phyloP scores from a whole-genome alignment of 2,888 invertebrate genomes.

The Chloroclystis v-ata region DNA sequence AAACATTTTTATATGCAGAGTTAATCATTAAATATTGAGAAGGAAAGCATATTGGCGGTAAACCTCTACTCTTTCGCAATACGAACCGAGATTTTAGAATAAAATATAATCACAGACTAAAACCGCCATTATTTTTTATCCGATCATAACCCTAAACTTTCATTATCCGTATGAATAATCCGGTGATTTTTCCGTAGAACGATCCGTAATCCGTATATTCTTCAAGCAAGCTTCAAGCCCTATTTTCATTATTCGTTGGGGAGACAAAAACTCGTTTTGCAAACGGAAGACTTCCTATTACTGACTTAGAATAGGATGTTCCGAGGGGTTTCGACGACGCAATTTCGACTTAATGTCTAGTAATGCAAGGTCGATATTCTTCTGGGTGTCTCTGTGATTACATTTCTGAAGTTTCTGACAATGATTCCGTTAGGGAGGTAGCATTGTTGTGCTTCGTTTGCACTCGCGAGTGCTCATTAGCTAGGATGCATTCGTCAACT shows the following conservation, averaged over 20 bases:
- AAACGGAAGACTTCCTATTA: conserved; percentile 30
- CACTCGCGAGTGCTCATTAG: not conserved
- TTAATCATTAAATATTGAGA: no score
- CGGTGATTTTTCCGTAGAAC: not conserved
- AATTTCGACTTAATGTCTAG: conserved; percentile 27
- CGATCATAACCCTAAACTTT: not conserved
- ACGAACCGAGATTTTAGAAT: no score
- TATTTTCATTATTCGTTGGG: conserved; percentile 31
- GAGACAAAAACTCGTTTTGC: conserved; percentile 33
- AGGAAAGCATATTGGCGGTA: no score
- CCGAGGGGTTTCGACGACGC: conserved; percentile 21
- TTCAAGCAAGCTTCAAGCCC: conserved; percentile 14
- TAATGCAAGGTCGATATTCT: conserved; percentile 27
- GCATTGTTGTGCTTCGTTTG: conserved; percentile 19
- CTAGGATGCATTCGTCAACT: not conserved
- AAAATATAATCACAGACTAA: no score
- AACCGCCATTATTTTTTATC: no score
- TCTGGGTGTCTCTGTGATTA: conserved; percentile 26
- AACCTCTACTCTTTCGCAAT: not conserved
- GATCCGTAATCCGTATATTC: conserved; percentile 18
- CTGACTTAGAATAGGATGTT: conserved; percentile 26
- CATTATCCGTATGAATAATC: conserved; percentile 1
- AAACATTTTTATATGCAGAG: no score
- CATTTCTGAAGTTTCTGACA: conserved; percentile 29
- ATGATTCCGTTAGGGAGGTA: conserved; percentile 22